Percentiles rank a stretch among this genome's conserved stretches.
These are phyloP conservation scores for Piaya cayana DNA, from an alignment of 2,113 vertebrate genomes.

Conservation along the genomic window DNA sequence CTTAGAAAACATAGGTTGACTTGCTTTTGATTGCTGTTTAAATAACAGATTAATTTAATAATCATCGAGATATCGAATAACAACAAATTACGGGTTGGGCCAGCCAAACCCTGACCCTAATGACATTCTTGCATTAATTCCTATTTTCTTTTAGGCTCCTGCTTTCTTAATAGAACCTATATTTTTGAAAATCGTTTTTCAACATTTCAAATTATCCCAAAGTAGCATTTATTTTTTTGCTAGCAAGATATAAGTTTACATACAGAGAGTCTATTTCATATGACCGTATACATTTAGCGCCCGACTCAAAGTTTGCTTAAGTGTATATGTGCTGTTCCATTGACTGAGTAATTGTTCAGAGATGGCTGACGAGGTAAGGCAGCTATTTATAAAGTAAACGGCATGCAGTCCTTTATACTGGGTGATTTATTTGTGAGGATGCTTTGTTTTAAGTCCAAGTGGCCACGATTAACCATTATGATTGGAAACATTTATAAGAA, in stretches of 20 bases:
- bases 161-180: slow-evolving; percentile 80
- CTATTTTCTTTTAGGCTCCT: slow-evolving; percentile 82
- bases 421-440: background rate
- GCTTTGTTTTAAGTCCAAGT: background rate
- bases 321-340: background rate
- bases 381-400: background rate
- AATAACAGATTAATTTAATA: slow-evolving; percentile 85
- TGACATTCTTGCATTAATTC: slow-evolving; percentile 83
- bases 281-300: background rate
- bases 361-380: background rate
- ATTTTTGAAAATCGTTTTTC: slow-evolving; percentile 77
- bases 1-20: slow-evolving; percentile 73
- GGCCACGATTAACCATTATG: background rate
- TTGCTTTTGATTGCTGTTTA: slow-evolving; percentile 75
- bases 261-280: background rate
- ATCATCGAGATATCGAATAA: slow-evolving; percentile 77
- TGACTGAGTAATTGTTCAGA: background rate
- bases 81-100: slow-evolving; percentile 73
- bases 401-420: background rate
- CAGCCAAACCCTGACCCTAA: slow-evolving; percentile 80
- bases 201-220: slow-evolving; percentile 52
- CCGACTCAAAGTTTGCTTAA: background rate
- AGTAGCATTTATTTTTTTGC: slow-evolving; percentile 34
- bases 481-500: background rate
- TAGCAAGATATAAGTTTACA: slow-evolving; percentile 46